Base-by-base conservation (phyloP, 2,797 vertebrate genomes). In the Lagodon rhomboides region DNA sequence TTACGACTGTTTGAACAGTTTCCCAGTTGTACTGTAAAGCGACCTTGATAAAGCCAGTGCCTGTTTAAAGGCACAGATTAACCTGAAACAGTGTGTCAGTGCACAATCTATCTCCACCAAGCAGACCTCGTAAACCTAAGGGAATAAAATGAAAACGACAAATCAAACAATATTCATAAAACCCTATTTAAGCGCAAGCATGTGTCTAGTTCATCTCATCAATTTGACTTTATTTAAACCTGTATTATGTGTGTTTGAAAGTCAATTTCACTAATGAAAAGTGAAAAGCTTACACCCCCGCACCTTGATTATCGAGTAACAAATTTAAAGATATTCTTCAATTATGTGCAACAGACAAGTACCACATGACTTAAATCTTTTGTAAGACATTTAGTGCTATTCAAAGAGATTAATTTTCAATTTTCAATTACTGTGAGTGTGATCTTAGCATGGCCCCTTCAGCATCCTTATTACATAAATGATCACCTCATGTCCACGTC, bases 391-490 rank as follows among this genome's bases (percentile, higher is more conserved):
- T 41, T 22, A 58, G 58, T 38, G 46, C n/a, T 27, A 16, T 62
- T 67, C 20, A n/a, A 64, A 46, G 41, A 38, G 46, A 53, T 25
- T 25, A 66, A 17, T 38, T 66, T 75, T 79, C 20, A 62, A 41
- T 83, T 64, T 75, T 79, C 20, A 62, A 41, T 83, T 64, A 43
- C 41, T 60, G 25, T 53, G 3, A 22, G 20, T 34, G 49, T 47
- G 60, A 56, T 25, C 71, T 38, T 34, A 18, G 59, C 25, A 6
- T 3, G 27, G 17, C 62, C 25, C 44, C 30, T 61, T 75, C 66
- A 62, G 34, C 20, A 56, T 44, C 34, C 20, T 56, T 73, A 27
- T 55, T 67, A 56, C 41, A 64, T 47, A 43, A 77, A 58, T 50
- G 43, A 56, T 63, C 34, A 70, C 53, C 68, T 59, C 10, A 5